phyloP scores from a whole-genome alignment of 2,797 vertebrate species.

The Champsocephalus esox region DNA sequence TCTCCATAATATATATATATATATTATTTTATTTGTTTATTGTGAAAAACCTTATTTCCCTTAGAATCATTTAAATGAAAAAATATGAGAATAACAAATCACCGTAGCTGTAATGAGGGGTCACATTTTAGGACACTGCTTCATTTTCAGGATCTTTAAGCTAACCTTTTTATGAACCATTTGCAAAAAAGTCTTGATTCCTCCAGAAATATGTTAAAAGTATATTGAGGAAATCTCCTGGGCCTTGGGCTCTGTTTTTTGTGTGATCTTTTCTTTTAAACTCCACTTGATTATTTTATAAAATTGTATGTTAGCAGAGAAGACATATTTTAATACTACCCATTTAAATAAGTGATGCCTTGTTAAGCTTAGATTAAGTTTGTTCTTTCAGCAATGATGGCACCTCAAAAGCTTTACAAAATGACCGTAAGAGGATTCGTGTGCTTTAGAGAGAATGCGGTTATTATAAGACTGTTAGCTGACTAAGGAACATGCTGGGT shows the following conservation, averaged over 20 bases:
- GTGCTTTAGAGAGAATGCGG: slow-evolving; percentile 29
- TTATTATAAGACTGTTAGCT: slow-evolving; percentile 35
- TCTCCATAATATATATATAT: no score
- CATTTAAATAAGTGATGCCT: background rate
- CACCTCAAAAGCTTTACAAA: slow-evolving; percentile 24
- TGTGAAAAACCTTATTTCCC: no score
- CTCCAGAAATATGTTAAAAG: background rate
- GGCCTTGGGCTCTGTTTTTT: background rate
- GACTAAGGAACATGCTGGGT: slow-evolving; percentile 30
- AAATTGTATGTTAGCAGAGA: background rate
- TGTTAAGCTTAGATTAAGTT: slow-evolving; percentile 14
- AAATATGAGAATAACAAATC: background rate
- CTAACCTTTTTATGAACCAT: background rate
- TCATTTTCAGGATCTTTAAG: background rate
- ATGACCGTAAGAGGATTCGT: slow-evolving; percentile 56
- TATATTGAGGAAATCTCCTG: background rate
- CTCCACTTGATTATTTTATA: background rate
- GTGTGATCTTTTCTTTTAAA: background rate
- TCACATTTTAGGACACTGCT: slow-evolving; percentile 7
- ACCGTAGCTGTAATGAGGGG: background rate
- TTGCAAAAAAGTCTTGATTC: background rate
- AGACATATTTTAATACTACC: background rate
- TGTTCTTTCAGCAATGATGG: slow-evolving; percentile 12
- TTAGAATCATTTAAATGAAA: background rate
- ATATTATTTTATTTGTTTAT: no score